phyloP scores from a whole-genome alignment of 1,140 invertebrate species.

The Bradysia coprophila region DNA sequence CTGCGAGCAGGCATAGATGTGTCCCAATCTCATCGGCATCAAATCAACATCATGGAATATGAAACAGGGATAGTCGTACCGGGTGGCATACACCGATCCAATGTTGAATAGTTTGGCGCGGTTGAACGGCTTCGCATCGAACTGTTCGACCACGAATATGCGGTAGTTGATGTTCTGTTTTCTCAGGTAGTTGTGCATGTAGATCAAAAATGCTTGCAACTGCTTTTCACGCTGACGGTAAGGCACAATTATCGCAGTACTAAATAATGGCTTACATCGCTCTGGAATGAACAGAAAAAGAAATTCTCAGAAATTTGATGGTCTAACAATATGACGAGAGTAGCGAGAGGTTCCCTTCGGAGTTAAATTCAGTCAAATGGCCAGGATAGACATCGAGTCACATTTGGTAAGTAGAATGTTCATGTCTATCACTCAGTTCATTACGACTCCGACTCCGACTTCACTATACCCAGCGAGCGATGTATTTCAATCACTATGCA shows the following conservation, averaged over 20 bases:
- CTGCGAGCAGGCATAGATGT: slow-evolving; percentile 81
- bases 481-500: too few species aligned
- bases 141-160: slow-evolving; percentile 85
- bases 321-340: too few species aligned
- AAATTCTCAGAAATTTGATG: slow-evolving; percentile 42
- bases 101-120: slow-evolving; percentile 86
- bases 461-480: too few species aligned
- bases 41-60: slow-evolving; percentile 93
- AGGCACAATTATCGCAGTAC: slow-evolving; percentile 74
- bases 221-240: slow-evolving; percentile 72
- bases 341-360: neutral
- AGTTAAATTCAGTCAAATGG: neutral
- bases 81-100: slow-evolving; percentile 62
- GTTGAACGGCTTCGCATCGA: slow-evolving; percentile 62
- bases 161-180: slow-evolving; percentile 60
- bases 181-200: slow-evolving; percentile 80
- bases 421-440: too few species aligned
- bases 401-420: too few species aligned
- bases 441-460: too few species aligned
- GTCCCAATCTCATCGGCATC: slow-evolving; percentile 71
- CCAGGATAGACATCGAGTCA: too few species aligned
- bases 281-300: too few species aligned
- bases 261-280: slow-evolving; percentile 51
- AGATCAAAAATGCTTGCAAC: slow-evolving; percentile 59
- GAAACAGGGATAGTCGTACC: slow-evolving; percentile 62